These are phyloP conservation scores for Halyomorpha halys DNA, from an alignment of 1,140 invertebrate species.

Conservation along the genomic window DNA sequence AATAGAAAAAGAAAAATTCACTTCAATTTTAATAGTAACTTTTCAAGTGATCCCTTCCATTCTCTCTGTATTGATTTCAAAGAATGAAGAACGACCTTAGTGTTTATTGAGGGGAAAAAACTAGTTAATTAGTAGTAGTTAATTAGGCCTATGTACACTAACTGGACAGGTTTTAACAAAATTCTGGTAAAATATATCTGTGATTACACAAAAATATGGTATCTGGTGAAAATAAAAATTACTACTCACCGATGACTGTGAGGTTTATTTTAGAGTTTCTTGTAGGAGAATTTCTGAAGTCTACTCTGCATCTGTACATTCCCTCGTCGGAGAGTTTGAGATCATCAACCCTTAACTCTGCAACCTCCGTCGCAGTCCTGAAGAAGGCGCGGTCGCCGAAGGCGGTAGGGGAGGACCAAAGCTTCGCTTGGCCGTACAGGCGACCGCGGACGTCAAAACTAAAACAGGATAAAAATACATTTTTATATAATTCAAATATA, in stretches of 20 bases:
- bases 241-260: constrained; percentile 69
- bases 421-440: constrained; percentile 59
- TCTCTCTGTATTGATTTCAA: no score
- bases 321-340: constrained; percentile 64
- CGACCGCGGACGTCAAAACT: constrained; percentile 72
- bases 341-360: constrained; percentile 59
- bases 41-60: no score
- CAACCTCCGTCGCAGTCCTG: constrained; percentile 52
- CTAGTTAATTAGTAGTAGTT: no score
- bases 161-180: no score
- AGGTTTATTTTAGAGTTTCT: constrained; percentile 75
- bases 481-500: constrained; percentile 12
- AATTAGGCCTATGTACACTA: no score
- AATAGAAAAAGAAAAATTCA: no score
- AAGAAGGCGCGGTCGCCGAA: constrained; percentile 68
- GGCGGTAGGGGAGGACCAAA: constrained; percentile 68
- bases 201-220: no score
- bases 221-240: no score
- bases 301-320: constrained; percentile 74
- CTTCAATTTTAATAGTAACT: no score
- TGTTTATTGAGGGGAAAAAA: no score
- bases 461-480: constrained; percentile 37
- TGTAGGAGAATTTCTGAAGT: constrained; percentile 77
- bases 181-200: no score
- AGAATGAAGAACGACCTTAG: no score